Evolutionary conservation across 2,797 vertebrate genomes (phyloP), one percentile per base, ranked within the genome.

Genomic region (Thunnus albacares): DNA sequence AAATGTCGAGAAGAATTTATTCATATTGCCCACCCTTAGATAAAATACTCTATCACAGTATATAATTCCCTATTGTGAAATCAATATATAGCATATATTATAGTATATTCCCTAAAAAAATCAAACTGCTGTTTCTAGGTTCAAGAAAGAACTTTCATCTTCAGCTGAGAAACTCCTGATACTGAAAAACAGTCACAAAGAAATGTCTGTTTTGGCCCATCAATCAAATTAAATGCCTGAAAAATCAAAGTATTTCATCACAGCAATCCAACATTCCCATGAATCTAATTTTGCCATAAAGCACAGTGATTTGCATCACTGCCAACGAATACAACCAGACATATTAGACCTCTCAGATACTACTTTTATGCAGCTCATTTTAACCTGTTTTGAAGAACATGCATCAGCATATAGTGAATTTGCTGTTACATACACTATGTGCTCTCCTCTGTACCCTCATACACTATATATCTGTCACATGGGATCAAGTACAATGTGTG

Each of bases 391-490:
- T 30, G 47, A 43, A 11, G 12, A 49, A 14, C 33, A 51, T n/a
- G 15, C 13, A 28, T 35, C 60, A 24, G 20, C 53, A 60, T 45
- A 33, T 10, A 20, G 7, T n/a, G 51, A 24, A 45, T 56, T 35
- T 22, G 6, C 22, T 30, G 63, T 26, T 14, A 30, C 33, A 35
- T n/a, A 20, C 13, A 59, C 28, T 35, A 43, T 68, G 69, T 38
- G 58, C 41, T 55, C 63, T 47, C n/a, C 1, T 56, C 53, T 15
- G 18, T 9, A 18, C 18, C n/a, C 35, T 12, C 2, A 70, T 18
- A 55, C 9, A 43, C 38, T 67, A 24, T 41, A 12, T 15, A 38
- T 82, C 47, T 35, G 68, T 64, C 55, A 75, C 74, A 57, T 45
- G 67, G 41, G 43, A 57, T 79, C 67, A 58, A 53, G 51, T n/a